A percentile compares a stretch with the other conserved stretches of the same genome.
These are phyloP conservation scores for Dioctria rufipes DNA, from an alignment of 2,888 invertebrate genomes.

Conservation along the genomic window DNA sequence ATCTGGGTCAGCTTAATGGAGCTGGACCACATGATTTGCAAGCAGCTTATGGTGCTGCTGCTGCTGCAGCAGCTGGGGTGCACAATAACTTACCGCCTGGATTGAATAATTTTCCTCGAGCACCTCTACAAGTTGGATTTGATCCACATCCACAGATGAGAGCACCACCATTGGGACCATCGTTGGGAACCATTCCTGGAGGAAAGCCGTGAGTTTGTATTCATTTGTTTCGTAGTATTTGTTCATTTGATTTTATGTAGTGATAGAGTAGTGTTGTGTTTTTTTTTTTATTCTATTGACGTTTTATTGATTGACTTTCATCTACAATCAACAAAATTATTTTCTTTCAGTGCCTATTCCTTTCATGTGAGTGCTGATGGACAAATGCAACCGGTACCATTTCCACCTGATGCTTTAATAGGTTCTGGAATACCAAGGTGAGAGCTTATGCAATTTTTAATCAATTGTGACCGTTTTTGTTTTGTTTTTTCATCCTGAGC, in stretches of 20 bases:
- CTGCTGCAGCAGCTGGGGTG: constrained; percentile 73
- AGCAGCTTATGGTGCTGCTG: constrained; percentile 70
- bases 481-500: not conserved
- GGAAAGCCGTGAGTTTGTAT: constrained; percentile 86
- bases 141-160: constrained; percentile 80
- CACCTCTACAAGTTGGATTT: constrained; percentile 78
- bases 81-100: constrained; percentile 78
- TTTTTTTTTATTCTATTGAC: not conserved
- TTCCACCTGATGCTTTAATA: constrained; percentile 93
- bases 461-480: not conserved
- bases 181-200: constrained; percentile 80
- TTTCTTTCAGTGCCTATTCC: constrained; percentile 87
- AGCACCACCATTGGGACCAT: constrained; percentile 68
- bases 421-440: constrained; percentile 88
- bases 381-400: constrained; percentile 92
- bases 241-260: not conserved
- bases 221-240: constrained; percentile 24
- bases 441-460: constrained; percentile 2
- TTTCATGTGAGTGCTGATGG: constrained; percentile 94
- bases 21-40: constrained; percentile 77
- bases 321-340: constrained; percentile 8
- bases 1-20: constrained; percentile 73
- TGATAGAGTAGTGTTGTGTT: not conserved
- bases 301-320: not conserved
- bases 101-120: constrained; percentile 78